Conservation (phyloP, 2,888 invertebrate species). For the Cactoblastis cactorum region DNA sequence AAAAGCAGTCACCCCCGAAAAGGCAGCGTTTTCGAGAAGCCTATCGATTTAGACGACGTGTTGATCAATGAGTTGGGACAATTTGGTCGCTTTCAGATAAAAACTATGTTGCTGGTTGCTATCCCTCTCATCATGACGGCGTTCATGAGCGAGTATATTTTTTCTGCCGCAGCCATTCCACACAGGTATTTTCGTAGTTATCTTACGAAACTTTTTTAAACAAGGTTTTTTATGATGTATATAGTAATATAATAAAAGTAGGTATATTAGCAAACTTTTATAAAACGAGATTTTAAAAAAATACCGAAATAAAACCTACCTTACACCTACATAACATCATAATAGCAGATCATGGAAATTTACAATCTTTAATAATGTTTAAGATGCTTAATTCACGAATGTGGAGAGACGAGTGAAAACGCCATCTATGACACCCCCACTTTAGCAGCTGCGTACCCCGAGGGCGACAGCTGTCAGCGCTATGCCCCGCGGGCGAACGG, state of each 20-base stretch:
- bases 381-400: constrained; percentile 36
- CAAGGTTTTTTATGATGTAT: neutral
- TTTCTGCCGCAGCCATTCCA: constrained; percentile 16
- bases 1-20: constrained; percentile 1
- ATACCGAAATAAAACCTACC: neutral
- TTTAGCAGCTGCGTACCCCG: constrained; percentile 34
- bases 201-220: neutral
- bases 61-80: constrained; percentile 73
- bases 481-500: constrained; percentile 28
- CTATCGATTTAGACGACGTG: constrained; percentile 59
- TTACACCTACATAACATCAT: neutral
- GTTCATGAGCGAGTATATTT: constrained; percentile 48
- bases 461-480: constrained; percentile 52
- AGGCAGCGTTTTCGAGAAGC: constrained; percentile 4
- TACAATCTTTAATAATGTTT: neutral
- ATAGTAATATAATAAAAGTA: no score
- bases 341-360: no score
- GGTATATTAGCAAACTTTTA: no score
- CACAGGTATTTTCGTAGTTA: constrained; percentile 14
- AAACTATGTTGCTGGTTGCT: constrained; percentile 76
- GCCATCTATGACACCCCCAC: constrained; percentile 46
- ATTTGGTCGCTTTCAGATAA: constrained; percentile 81
- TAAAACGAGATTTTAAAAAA: neutral
- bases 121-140: constrained; percentile 81
- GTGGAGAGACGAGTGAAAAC: constrained; percentile 25